These are phyloP conservation scores for Tetragonisca angustula DNA, from an alignment of 2,888 invertebrate species.

Conservation along the genomic window DNA sequence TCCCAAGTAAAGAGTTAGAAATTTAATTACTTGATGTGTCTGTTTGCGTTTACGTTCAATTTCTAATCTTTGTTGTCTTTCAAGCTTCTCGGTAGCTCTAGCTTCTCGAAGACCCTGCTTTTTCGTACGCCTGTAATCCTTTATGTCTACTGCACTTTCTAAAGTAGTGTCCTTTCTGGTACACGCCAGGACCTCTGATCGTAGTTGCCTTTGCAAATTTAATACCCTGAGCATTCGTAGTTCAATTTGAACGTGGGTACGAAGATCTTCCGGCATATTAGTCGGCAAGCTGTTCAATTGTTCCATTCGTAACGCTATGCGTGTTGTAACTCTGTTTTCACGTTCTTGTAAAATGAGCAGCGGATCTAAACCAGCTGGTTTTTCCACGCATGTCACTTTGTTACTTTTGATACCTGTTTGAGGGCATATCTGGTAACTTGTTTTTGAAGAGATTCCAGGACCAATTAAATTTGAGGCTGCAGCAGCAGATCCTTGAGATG, in stretches of 20 bases:
- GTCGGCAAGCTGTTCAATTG: slow-evolving; percentile 94
- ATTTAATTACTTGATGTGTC: slow-evolving; percentile 91
- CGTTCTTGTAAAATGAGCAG: slow-evolving; percentile 96
- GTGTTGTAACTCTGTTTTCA: slow-evolving; percentile 96
- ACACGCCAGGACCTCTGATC: slow-evolving; percentile 92
- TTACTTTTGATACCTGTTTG: slow-evolving; percentile 87
- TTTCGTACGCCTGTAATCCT: slow-evolving; percentile 98
- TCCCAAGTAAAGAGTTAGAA: neutral
- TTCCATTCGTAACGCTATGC: slow-evolving; percentile 97
- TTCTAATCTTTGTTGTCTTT: slow-evolving; percentile 99
- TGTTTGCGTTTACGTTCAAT: slow-evolving; percentile 98
- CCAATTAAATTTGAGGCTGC: slow-evolving; percentile 76
- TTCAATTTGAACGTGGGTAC: slow-evolving; percentile 97
- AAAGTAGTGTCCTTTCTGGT: slow-evolving; percentile 97
- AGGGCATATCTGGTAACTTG: slow-evolving; percentile 83
- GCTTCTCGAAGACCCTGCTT: slow-evolving; percentile 98
- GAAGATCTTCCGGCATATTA: slow-evolving; percentile 95
- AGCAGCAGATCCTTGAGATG: slow-evolving; percentile 76
- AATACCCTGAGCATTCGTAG: slow-evolving; percentile 95
- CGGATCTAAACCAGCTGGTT: slow-evolving; percentile 97
- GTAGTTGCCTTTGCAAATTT: slow-evolving; percentile 97
- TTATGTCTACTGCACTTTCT: slow-evolving; percentile 98
- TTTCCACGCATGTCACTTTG: slow-evolving; percentile 94
- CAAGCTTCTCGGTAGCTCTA: slow-evolving; percentile 98
- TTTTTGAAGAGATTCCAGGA: slow-evolving; percentile 73